Evolutionary conservation across 2,113 vertebrate genomes (phyloP).

Genomic region (Cyphomyrus discorhynchus): DNA sequence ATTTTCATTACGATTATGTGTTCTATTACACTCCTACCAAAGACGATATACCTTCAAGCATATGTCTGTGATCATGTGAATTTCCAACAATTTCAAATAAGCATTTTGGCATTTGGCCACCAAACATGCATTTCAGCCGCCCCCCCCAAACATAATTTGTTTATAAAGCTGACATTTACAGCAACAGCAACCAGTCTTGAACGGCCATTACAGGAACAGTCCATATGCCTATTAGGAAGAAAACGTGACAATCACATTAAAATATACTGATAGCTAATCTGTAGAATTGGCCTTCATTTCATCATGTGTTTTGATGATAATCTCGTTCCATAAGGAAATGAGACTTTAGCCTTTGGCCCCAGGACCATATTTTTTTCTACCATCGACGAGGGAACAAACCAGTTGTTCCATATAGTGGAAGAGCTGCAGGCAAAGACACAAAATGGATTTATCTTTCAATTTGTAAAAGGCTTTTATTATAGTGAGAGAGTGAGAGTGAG

Average conservation of each 20-base stretch:
- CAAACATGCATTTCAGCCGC: neutral
- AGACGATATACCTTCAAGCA: neutral
- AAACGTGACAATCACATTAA: neutral
- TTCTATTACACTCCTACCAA: neutral
- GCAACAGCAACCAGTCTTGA: neutral
- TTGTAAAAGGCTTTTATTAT: constrained; percentile 33
- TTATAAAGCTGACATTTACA: neutral
- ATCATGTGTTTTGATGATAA: neutral
- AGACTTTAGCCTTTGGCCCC: constrained; percentile 6
- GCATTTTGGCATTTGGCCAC: neutral
- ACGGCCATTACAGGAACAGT: neutral
- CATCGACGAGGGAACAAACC: constrained; percentile 7
- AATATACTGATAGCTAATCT: neutral
- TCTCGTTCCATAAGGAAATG: neutral
- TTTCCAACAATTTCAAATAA: neutral
- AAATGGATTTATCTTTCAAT: constrained; percentile 38
- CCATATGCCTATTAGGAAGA: neutral
- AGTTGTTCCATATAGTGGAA: constrained; percentile 31
- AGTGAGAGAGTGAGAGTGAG: constrained; percentile 15
- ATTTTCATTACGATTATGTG: no score
- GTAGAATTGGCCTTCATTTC: neutral
- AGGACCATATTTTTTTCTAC: neutral
- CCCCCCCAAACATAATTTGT: neutral
- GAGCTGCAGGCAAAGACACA: constrained; percentile 38
- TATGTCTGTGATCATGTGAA: neutral